These are phyloP conservation scores for Oryzias sinensis DNA, from an alignment of 2,797 vertebrate species.

Conservation along the genomic window DNA sequence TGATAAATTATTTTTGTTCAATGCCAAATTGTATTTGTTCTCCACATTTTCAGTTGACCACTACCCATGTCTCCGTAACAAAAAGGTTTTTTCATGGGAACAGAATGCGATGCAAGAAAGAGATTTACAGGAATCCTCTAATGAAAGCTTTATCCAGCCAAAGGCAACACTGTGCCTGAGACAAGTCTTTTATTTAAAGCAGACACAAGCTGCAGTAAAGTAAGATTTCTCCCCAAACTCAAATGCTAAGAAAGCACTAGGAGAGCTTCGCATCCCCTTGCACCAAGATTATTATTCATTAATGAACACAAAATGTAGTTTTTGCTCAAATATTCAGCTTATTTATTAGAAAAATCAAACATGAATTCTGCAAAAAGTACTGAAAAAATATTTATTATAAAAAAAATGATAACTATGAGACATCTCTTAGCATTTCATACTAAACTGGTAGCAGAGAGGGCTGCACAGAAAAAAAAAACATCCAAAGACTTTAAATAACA, in stretches of 20 bases:
- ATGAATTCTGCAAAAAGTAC: conserved; percentile 27
- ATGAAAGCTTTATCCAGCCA: neutral
- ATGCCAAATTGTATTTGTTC: conserved; percentile 11
- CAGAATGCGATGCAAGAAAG: conserved; percentile 8
- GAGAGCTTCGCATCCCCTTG: conserved; percentile 31
- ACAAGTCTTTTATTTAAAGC: conserved; percentile 8
- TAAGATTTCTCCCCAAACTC: conserved; percentile 16
- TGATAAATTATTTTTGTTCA: conserved; percentile 15
- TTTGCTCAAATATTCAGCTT: conserved; percentile 33
- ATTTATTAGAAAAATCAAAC: conserved; percentile 32
- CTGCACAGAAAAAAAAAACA: conserved; percentile 12
- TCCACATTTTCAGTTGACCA: conserved; percentile 6
- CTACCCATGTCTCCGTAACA: conserved; percentile 10
- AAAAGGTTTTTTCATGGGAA: conserved; percentile 4
- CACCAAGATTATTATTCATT: conserved; percentile 11
- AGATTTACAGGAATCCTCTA: conserved; percentile 5
- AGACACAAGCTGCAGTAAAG: conserved; percentile 9
- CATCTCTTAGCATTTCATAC: conserved; percentile 18
- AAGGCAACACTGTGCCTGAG: conserved; percentile 1
- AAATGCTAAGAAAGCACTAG: conserved; percentile 18
- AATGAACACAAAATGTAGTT: conserved; percentile 7
- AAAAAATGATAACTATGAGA: conserved; percentile 9
- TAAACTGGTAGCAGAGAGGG: conserved; percentile 1
- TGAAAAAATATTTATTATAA: conserved; percentile 35
- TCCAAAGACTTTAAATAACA: conserved; percentile 7